Base-by-base conservation (phyloP, 2,113 vertebrate genomes). In the Buteo buteo region DNA sequence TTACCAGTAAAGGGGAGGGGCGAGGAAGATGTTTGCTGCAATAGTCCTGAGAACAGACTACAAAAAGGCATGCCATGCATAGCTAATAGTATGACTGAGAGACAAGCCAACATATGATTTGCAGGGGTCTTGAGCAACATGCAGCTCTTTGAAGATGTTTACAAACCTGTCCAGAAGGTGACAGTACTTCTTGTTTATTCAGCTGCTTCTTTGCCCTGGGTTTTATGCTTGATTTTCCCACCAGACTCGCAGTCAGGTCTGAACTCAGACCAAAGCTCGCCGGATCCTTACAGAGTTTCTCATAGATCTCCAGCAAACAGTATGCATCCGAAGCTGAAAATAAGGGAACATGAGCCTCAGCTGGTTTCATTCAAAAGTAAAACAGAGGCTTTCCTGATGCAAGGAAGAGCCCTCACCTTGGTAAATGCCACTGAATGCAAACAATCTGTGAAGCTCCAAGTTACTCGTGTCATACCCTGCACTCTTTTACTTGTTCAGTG, bases 221-320 rank as follows among this genome's bases (percentile, higher is more conserved):
- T 79, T 82, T 96, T 55, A 49, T 11, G 16, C 62, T 49, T 7
- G 32, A 20, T 82, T 97, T 97, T 73, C 57, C 82, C 62, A 93
- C 59, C 32, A 91, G 89, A 54, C 95, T 73, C 31, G 90, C 82
- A 26, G 45, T 65, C 71, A 99, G 95, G 96, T 98, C 94, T 20
- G 94, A 90, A 5, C 92, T 96, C 42, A 99, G 97, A 21, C 98
- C 97, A 24, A 98, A 99, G 78, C 59, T 66, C 7, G 88, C 59
- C 0, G 98, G 98, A 58, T 99, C 97, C 45, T 95, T 72, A 36
- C 96, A 95, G 78, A 99, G 98, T 7, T 90, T 95, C n/a, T 96
- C 92, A 13, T 99, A 98, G 67, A 99, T 96, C 42, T 99, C 98
- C 95, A 99, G 96, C 95, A 99, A 98, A 95, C 99, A 99, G 96